These are phyloP conservation scores for Buathra laborator DNA, from an alignment of 2,888 invertebrate species.

Conservation along the genomic window DNA sequence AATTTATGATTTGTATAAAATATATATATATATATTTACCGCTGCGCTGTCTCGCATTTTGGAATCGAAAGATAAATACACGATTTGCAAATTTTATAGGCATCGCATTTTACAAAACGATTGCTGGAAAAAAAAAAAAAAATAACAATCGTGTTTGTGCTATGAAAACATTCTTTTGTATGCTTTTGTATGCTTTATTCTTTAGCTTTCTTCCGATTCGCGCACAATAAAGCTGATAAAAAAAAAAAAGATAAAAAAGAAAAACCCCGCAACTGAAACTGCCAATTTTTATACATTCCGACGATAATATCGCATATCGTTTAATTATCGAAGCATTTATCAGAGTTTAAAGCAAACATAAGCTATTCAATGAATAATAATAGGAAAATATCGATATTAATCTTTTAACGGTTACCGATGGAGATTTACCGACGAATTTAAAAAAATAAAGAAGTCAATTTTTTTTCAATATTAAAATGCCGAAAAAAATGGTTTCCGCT, in stretches of 20 bases:
- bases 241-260: slow-evolving; percentile 4
- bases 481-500: neutral
- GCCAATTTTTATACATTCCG: slow-evolving; percentile 65
- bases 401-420: neutral
- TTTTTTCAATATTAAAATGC: neutral
- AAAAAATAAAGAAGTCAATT: neutral
- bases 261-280: slow-evolving; percentile 41
- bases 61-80: neutral
- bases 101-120: neutral
- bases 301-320: slow-evolving; percentile 23
- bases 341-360: slow-evolving; percentile 1
- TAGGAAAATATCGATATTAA: neutral
- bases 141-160: slow-evolving; percentile 1
- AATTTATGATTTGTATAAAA: neutral
- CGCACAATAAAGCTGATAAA: slow-evolving; percentile 57
- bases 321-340: slow-evolving; percentile 15
- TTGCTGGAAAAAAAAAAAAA: neutral
- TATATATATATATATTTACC: neutral
- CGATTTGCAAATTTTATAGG: neutral
- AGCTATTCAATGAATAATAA: slow-evolving; percentile 3
- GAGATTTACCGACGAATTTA: too few species aligned
- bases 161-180: neutral
- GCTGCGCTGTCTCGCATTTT: neutral
- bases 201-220: slow-evolving; percentile 44
- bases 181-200: neutral